Conservation (phyloP, 2,888 invertebrate genomes). For the Aphrophora alni region DNA sequence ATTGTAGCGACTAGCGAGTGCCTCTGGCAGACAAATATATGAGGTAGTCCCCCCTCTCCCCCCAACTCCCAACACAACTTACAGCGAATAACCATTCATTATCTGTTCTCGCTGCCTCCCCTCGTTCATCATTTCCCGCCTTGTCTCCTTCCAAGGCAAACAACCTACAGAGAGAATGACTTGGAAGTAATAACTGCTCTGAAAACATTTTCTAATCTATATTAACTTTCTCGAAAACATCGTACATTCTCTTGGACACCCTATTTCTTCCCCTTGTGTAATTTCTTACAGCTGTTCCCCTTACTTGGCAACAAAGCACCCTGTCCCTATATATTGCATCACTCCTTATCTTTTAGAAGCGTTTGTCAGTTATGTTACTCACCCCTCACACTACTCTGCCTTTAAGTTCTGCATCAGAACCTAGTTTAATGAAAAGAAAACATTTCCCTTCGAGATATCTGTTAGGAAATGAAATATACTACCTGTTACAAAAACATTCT, state of each 20-base stretch:
- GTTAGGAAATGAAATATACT: not conserved
- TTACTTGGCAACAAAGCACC: not conserved
- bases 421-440: not conserved
- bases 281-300: conserved; percentile 2
- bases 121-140: not conserved
- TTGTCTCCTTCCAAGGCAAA: conserved; percentile 1
- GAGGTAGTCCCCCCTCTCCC: not conserved
- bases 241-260: not conserved
- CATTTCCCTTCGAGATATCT: not conserved
- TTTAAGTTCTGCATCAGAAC: not conserved
- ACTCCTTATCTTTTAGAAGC: not conserved
- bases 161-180: not conserved
- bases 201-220: not conserved
- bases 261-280: not conserved
- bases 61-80: not conserved
- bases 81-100: conserved; percentile 9
- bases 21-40: conserved; percentile 2
- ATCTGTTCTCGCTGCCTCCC: conserved; percentile 4
- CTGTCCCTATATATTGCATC: not conserved
- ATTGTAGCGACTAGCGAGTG: not conserved
- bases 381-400: not conserved
- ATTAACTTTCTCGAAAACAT: not conserved
- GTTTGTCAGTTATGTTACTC: not conserved
- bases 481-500: not conserved
- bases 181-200: not conserved